phyloP scores from a whole-genome alignment of 2,113 vertebrate genomes.

The Syngnathus floridae region DNA sequence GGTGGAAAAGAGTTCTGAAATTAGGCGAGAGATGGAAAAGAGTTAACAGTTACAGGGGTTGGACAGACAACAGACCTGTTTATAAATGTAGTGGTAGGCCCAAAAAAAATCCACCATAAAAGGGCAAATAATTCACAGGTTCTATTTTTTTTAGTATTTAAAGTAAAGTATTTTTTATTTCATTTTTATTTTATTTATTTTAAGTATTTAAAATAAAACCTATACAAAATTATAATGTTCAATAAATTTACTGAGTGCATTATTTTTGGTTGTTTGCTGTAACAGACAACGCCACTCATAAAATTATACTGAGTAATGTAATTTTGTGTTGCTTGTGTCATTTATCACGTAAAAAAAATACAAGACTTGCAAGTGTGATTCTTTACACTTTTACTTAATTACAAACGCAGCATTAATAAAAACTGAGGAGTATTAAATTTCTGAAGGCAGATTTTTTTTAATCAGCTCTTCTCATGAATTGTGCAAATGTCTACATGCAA shows the following conservation, averaged over 20 bases:
- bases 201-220: too few species aligned
- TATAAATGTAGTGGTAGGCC: not conserved
- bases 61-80: not conserved
- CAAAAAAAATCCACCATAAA: too few species aligned
- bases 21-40: conserved; percentile 5
- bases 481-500: not conserved
- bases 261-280: too few species aligned
- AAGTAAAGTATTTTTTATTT: too few species aligned
- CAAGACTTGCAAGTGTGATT: not conserved
- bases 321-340: not conserved
- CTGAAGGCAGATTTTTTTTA: not conserved
- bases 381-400: not conserved
- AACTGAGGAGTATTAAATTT: not conserved
- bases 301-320: not conserved
- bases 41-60: not conserved
- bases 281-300: too few species aligned
- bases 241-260: too few species aligned
- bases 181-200: too few species aligned
- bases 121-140: too few species aligned
- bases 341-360: too few species aligned
- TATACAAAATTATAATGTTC: too few species aligned
- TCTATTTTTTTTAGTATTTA: too few species aligned
- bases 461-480: not conserved
- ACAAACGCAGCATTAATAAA: not conserved
- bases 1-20: not conserved